Conservation (phyloP, 2,888 invertebrate species). For the Melipona beecheii region DNA sequence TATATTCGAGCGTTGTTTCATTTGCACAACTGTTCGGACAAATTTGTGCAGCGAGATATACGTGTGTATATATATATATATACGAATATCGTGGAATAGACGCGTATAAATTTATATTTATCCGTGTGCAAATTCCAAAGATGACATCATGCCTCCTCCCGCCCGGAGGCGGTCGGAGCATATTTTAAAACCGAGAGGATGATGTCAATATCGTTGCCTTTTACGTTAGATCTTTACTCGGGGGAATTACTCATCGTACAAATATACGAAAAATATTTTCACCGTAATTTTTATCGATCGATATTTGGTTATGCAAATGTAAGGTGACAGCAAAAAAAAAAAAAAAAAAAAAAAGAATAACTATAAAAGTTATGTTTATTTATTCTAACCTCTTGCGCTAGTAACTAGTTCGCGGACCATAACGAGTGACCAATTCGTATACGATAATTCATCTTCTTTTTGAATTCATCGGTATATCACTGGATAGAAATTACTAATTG, state of each 20-base stretch:
- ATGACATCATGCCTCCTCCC: conserved; percentile 42
- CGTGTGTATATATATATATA: no score
- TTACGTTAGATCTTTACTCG: conserved; percentile 9
- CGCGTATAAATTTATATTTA: conserved; percentile 26
- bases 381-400: no score
- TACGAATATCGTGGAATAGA: background rate
- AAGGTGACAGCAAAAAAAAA: no score
- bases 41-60: background rate
- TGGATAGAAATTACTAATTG: no score
- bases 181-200: conserved; percentile 37
- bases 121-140: conserved; percentile 32
- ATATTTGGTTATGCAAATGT: no score
- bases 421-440: no score
- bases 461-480: no score
- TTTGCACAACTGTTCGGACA: background rate
- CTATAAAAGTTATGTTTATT: no score
- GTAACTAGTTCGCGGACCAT: no score
- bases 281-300: background rate
- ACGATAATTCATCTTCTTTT: no score
- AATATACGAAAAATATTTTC: background rate
- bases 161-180: conserved; percentile 7
- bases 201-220: conserved; percentile 45
- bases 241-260: background rate
- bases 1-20: background rate
- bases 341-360: no score